Conservation (phyloP, 1,140 invertebrate species). For the Meloidogyne floridensis region DNA sequence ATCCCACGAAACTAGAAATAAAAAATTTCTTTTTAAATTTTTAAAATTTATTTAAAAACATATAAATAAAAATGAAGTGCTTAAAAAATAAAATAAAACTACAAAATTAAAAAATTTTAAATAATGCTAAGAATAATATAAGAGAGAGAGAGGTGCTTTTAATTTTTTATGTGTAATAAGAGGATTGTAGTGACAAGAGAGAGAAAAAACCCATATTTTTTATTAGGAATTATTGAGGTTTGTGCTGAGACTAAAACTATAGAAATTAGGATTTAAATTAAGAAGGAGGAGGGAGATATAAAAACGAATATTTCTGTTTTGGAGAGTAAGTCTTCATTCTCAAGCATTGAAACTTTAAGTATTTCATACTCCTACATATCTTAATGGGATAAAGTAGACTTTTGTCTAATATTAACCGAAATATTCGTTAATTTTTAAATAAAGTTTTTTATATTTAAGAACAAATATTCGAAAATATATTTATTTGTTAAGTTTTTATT, state of each 20-base stretch:
- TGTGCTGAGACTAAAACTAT: neutral
- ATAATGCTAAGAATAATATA: too few relatives aligned
- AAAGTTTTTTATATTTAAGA: neutral
- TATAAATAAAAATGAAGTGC: too few relatives aligned
- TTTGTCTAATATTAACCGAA: neutral
- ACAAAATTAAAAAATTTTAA: too few relatives aligned
- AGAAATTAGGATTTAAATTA: neutral
- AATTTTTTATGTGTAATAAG: neutral
- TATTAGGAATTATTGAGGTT: neutral
- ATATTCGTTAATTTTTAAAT: neutral
- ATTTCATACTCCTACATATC: too few relatives aligned
- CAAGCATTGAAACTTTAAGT: too few relatives aligned
- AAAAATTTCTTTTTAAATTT: too few relatives aligned
- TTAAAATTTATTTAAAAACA: too few relatives aligned
- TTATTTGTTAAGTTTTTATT: neutral
- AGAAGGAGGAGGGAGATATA: neutral
- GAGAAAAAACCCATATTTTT: conserved; percentile 4
- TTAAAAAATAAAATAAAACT: too few relatives aligned
- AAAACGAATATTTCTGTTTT: neutral
- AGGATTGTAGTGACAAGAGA: neutral
- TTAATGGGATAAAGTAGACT: neutral
- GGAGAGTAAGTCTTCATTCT: too few relatives aligned
- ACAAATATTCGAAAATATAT: too few relatives aligned
- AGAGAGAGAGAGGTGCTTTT: neutral
- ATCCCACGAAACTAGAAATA: too few relatives aligned